Percentiles rank a stretch among this genome's conserved stretches.
These are phyloP conservation scores for Micromussa lordhowensis DNA, from an alignment of 92 coral and sea anemone species.

Conservation along the genomic window DNA sequence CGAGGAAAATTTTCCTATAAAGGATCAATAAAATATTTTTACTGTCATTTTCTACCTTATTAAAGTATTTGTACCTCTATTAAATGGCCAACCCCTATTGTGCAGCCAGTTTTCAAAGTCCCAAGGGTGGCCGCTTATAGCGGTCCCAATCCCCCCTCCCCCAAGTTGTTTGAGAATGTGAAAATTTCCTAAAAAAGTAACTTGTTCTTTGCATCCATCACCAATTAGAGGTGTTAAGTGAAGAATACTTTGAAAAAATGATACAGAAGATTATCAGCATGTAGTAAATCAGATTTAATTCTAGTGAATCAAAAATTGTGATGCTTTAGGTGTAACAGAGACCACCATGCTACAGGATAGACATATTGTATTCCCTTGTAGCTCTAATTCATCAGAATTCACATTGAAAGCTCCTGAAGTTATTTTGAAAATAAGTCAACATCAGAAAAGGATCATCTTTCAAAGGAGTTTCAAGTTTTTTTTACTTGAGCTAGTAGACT, in stretches of 20 bases:
- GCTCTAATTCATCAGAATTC: not conserved
- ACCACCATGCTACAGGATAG: not conserved
- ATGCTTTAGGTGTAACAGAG: not conserved
- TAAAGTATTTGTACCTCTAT: not conserved
- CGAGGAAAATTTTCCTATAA: not conserved
- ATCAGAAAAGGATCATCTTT: not conserved
- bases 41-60: not conserved
- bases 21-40: not conserved
- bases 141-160: not conserved
- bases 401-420: not conserved
- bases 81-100: not conserved
- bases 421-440: not conserved
- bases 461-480: not conserved
- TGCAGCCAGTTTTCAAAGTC: not conserved
- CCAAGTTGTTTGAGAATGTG: not conserved
- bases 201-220: not conserved
- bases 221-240: not conserved
- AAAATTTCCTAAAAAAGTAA: not conserved
- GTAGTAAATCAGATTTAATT: not conserved
- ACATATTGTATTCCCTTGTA: not conserved
- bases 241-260: not conserved
- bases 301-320: not conserved
- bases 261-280: constrained; percentile 1
- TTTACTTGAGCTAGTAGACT: not conserved
- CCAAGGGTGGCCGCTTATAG: not conserved